Percentiles rank a stretch among this genome's conserved stretches.
Conservation (phyloP, 2,888 invertebrate genomes). For the Temnothorax ravouxi region DNA sequence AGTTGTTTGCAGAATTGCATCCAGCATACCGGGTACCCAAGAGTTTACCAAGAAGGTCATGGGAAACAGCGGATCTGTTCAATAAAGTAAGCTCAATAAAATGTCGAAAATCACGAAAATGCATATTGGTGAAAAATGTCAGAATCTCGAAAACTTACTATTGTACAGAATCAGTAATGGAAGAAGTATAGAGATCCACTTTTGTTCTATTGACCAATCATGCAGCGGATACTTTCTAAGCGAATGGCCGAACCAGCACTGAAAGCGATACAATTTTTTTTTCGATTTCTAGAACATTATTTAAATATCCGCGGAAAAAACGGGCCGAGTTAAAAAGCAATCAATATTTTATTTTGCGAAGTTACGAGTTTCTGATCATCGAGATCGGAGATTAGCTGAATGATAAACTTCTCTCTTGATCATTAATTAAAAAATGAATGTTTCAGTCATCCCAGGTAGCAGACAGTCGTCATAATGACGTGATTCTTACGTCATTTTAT, state of each 20-base stretch:
- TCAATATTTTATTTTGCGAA: not conserved
- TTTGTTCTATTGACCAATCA: slow-evolving; percentile 99
- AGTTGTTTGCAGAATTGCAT: slow-evolving; percentile 95
- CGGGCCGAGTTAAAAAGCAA: not conserved
- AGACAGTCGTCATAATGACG: too few relatives aligned
- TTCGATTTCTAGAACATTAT: slow-evolving; percentile 11
- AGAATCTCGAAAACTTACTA: slow-evolving; percentile 89
- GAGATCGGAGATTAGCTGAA: not conserved
- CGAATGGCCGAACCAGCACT: slow-evolving; percentile 98
- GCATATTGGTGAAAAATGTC: not conserved
- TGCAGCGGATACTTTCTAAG: slow-evolving; percentile 94
- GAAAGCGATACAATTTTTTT: slow-evolving; percentile 80
- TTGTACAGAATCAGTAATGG: slow-evolving; percentile 96
- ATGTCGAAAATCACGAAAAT: not conserved
- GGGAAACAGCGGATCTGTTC: slow-evolving; percentile 96
- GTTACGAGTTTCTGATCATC: not conserved
- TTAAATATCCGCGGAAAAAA: slow-evolving; percentile 5
- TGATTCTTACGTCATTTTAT: too few relatives aligned
- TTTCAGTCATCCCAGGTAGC: too few relatives aligned
- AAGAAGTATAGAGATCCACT: slow-evolving; percentile 96
- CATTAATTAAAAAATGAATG: not conserved
- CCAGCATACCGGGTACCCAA: slow-evolving; percentile 96
- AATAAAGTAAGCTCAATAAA: slow-evolving; percentile 22
- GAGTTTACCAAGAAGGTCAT: slow-evolving; percentile 95
- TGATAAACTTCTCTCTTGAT: not conserved